These are phyloP conservation scores for Stichopus horrens DNA, from an alignment of 53 echinoderm and acorn worm species.

Conservation along the genomic window DNA sequence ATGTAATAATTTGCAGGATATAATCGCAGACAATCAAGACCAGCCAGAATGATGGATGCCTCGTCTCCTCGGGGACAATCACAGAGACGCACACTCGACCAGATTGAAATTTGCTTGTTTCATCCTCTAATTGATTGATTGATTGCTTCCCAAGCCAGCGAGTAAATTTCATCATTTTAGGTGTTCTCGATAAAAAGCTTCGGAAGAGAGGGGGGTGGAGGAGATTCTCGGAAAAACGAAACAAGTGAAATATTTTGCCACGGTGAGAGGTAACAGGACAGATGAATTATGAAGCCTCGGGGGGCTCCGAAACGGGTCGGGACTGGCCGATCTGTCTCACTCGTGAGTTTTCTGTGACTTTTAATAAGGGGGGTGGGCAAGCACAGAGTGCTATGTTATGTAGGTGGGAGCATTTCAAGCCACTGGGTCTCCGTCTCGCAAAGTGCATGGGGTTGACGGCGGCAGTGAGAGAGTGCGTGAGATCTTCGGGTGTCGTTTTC, in stretches of 20 bases:
- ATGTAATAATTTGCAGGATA: conserved; percentile 44
- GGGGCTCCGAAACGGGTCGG: conserved; percentile 23
- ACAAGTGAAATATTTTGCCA: conserved; percentile 33
- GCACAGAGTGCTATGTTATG: too few species aligned
- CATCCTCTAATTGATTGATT: conserved; percentile 43
- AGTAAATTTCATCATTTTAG: conserved; percentile 47
- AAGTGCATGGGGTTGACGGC: too few species aligned
- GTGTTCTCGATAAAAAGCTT: conserved; percentile 43
- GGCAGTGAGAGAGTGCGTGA: too few species aligned
- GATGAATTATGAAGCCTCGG: conserved; percentile 43
- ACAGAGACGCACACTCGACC: conserved; percentile 33
- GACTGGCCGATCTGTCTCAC: background rate
- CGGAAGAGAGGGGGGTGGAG: background rate
- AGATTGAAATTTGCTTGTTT: conserved; percentile 47
- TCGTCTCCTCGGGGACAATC: conserved; percentile 39
- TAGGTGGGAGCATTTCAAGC: too few species aligned
- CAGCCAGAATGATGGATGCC: conserved; percentile 35
- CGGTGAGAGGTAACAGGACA: conserved; percentile 34
- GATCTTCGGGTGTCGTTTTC: too few species aligned
- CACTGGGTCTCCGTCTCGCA: too few species aligned
- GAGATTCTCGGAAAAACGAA: conserved; percentile 31
- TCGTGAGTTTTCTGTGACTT: too few species aligned
- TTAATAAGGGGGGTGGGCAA: too few species aligned
- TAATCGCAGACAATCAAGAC: conserved; percentile 46
- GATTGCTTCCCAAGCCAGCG: conserved; percentile 44